Evolutionary conservation across 2,113 vertebrate genomes (phyloP), one percentile per base, ranked within the genome.

Genomic region (Cinclus mexicanus): DNA sequence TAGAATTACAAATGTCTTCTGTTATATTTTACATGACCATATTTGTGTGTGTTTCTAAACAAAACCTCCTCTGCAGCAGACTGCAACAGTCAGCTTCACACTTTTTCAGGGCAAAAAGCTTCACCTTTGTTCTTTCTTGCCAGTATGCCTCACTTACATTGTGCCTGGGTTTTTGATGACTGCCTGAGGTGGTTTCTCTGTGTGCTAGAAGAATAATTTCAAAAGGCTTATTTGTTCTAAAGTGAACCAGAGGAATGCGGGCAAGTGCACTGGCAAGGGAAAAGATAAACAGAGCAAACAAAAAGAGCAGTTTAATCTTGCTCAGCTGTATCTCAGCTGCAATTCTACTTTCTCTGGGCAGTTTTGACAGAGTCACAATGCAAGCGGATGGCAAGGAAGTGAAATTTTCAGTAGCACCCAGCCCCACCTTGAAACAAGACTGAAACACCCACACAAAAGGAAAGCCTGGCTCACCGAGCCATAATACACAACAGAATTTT

Each of bases 91-190:
- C 67, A 13, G 72, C 63, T 90, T 97, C 87, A 90, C 94, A 53
- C 41, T 82, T 94, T 86, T 79, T 44, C 65, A 42, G 67, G 78
- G 84, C 75, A 90, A 92, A 89, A 93, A 81, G 39, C 83, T 93
- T 92, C 92, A 94, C 90, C 92, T 90, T 94, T 83, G 76, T 63
- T 92, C 88, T 68, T 95, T 81, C 84, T 85, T 94, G 74, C 60
- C 72, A 59, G 57, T 50, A 39, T 42, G 83, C 76, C 83, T 88
- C 88, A 56, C 86, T 92, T 83, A 89, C 67, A 93, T 52, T 87
- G 46, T 89, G 78, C 69, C 83, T 94, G 63, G 57, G 24, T 59
- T 87, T 89, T 79, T 89, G 69, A 91, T 21, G 74, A 65, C 53
- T 59, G 90, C 90, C 88, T 14, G 55, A 80, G 82, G 89, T 85